Evolutionary conservation across 2,113 vertebrate genomes (phyloP).

Genomic region (Cryptomyrus ogoouensis): DNA sequence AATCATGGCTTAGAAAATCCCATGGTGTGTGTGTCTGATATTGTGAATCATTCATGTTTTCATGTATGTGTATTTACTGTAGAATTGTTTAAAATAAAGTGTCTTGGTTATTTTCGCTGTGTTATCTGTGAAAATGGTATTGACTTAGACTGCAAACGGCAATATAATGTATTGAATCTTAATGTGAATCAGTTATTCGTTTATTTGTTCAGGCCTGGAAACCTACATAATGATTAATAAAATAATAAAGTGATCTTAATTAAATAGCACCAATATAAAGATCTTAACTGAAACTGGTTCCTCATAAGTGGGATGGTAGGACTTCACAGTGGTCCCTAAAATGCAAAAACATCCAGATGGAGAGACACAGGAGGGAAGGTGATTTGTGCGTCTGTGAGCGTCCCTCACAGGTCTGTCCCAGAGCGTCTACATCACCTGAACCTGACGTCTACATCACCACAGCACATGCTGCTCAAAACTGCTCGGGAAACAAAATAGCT

Average conservation of each 20-base stretch:
- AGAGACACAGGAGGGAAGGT: not conserved
- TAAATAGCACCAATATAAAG: not conserved
- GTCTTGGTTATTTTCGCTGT: not conserved
- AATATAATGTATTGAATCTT: not conserved
- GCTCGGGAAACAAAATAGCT: not conserved
- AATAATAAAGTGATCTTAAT: not conserved
- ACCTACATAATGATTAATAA: not conserved
- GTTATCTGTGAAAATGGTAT: not conserved
- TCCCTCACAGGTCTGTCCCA: not conserved
- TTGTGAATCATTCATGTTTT: slow-evolving; percentile 17
- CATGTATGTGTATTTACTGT: slow-evolving; percentile 13
- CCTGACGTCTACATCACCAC: not conserved
- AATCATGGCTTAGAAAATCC: not conserved
- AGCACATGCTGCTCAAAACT: not conserved
- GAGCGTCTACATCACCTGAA: not conserved
- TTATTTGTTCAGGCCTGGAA: not conserved
- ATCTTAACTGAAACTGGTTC: not conserved
- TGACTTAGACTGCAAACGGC: not conserved
- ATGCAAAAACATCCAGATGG: not conserved
- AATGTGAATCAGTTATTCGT: not conserved
- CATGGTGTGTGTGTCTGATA: not conserved
- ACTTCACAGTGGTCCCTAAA: not conserved
- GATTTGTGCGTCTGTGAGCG: not conserved
- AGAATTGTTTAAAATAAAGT: slow-evolving; percentile 22
- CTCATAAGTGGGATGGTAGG: not conserved